Evolutionary conservation across 2,888 invertebrate species (phyloP), one percentile per base, ranked within the genome.

Genomic region (Gasteruption jaculator): DNA sequence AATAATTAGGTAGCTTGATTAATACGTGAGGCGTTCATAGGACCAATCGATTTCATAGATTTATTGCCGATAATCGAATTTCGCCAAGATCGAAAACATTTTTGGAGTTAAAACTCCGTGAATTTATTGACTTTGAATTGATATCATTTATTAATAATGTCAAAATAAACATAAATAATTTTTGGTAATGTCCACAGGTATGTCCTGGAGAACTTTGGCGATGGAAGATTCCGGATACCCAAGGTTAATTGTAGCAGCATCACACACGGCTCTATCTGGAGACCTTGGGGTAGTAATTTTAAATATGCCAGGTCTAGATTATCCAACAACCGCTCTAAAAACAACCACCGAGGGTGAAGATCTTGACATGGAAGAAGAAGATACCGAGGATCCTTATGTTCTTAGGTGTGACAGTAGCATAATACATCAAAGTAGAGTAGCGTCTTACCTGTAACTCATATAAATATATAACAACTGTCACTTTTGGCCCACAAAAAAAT

Each of bases 181-280:
- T 12, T 33, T 20, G n/a, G n/a, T n/a, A n/a, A 22, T 35, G 8
- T 16, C 55, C 54, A 3, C 33, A 63, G 63, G 54, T 36, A 56
- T 51, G 41, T 47, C 56, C 48, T 53, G 50, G 39, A 48, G 55
- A 35, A 54, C 51, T 20, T 29, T 52, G 51, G 50, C 57, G 27
- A 53, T 53, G 49, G 58, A 62, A 39, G 59, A 61, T 21, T 42
- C 53, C 24, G 41, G 46, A 14, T 50, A 52, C 20, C 57, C 67
- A 21, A 56, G 80, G 73, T 74, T 85, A 59, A 78, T 83, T 64
- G 79, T 86, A 56, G 86, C 88, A n/a, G 77, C 81, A 51, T 78
- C 82, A 32, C 83, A 88, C 65, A 82, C 83, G 45, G 88, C 88
- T 20, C 73, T 89, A 55, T 85, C 85, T 53, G 88, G 88, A 50